These are phyloP conservation scores for Blennius ocellaris DNA, from an alignment of 2,113 vertebrate species.

Conservation along the genomic window DNA sequence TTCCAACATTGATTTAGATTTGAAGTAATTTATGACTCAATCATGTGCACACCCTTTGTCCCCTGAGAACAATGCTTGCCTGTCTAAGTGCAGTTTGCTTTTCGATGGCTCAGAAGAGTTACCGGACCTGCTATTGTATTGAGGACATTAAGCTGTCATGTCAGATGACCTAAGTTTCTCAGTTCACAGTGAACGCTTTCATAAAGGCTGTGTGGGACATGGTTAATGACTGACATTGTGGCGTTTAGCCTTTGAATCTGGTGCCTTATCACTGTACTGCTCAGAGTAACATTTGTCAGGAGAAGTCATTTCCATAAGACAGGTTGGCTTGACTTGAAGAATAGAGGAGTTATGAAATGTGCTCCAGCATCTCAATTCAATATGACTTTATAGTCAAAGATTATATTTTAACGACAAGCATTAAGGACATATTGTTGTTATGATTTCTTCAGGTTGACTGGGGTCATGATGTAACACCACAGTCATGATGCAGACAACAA, in stretches of 20 bases:
- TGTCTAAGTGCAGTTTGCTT: background rate
- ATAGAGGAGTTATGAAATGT: background rate
- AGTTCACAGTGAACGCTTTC: constrained; percentile 17
- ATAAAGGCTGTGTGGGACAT: constrained; percentile 15
- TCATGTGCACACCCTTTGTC: too few relatives aligned
- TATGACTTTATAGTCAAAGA: too few relatives aligned
- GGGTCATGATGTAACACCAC: too few relatives aligned
- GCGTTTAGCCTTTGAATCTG: constrained; percentile 46
- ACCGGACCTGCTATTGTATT: constrained; percentile 29
- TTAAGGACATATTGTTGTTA: too few relatives aligned
- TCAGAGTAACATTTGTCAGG: background rate
- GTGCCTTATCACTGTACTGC: background rate
- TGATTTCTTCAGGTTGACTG: too few relatives aligned
- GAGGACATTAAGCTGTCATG: constrained; percentile 40
- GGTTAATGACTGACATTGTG: constrained; percentile 9
- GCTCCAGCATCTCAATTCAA: background rate
- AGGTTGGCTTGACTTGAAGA: background rate
- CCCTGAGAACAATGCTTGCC: background rate
- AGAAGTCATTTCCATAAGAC: background rate
- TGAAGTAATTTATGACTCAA: background rate
- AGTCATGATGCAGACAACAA: too few relatives aligned
- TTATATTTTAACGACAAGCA: too few relatives aligned
- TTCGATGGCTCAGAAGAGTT: constrained; percentile 32
- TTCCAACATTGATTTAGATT: background rate
- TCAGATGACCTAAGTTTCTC: constrained; percentile 21